These are phyloP conservation scores for Noctua pronuba DNA, from an alignment of 2,888 invertebrate species.

Conservation along the genomic window DNA sequence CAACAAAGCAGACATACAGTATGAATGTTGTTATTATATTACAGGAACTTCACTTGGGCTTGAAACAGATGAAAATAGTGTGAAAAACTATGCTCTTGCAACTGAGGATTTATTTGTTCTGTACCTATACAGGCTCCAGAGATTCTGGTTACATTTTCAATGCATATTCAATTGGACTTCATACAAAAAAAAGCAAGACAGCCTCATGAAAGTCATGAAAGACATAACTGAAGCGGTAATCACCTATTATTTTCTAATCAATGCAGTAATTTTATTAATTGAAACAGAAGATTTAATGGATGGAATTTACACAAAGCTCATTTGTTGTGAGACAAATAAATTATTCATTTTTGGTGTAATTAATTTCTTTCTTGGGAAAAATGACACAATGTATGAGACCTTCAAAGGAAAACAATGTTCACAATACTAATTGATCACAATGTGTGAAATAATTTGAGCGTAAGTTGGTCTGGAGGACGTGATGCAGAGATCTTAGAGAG, in stretches of 20 bases:
- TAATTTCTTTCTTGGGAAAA: not conserved
- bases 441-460: too few species aligned
- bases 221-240: conserved; percentile 34
- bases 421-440: not conserved
- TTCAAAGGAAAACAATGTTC: not conserved
- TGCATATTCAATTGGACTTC: conserved; percentile 29
- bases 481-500: too few species aligned
- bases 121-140: not conserved
- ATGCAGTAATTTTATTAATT: not conserved
- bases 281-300: not conserved
- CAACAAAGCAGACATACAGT: too few species aligned
- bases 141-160: conserved; percentile 30
- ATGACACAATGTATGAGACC: not conserved
- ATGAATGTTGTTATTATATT: not conserved
- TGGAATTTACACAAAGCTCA: conserved; percentile 8
- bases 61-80: not conserved
- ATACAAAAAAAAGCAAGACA: conserved; percentile 21
- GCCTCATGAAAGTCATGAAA: conserved; percentile 11
- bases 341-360: not conserved
- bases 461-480: too few species aligned
- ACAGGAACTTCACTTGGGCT: conserved; percentile 39
- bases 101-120: conserved; percentile 5
- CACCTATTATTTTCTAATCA: not conserved
- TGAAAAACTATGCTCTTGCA: conserved; percentile 21
- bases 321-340: not conserved